Base-by-base conservation (phyloP, 2,888 invertebrate species). In the Uloborus plumipes region DNA sequence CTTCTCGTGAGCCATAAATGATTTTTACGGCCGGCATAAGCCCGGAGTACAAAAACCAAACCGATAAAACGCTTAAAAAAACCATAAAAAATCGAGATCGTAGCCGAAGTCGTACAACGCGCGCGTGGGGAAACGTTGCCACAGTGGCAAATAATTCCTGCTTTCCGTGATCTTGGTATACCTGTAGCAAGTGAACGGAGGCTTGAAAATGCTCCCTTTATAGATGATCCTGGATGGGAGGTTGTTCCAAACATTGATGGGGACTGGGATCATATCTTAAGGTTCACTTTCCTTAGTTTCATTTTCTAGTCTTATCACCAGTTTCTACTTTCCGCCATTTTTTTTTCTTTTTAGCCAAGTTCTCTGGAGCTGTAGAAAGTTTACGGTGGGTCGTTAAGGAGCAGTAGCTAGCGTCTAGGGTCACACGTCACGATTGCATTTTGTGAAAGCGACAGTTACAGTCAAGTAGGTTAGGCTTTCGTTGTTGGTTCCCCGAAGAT, bases 1-100 rank as follows among this genome's bases (percentile, higher is more conserved):
- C 69, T 74, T 65, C 58, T 55, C 70, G 58, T 55, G 74, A 69
- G 70, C 67, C 58, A 81, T 81, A 81, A 81, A 81, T 81, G 80
- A 81, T 81, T 81, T 81, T 81, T 81, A 81, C 80, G 53, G 74
- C 62, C 58, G 62, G 31, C 80, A 64, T 74, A 81, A 81, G 80
- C 64, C 74, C 47, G 65, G 70, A 81, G 65, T 75, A 81, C 80
- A 81, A 75, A 81, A 81, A 81, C 74, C 74, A 75, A 81, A 81
- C 74, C 80, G 74, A 81, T 81, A 81, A 81, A 75, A 58, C 74
- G 74, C 80, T 81, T 81, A 81, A 81, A 81, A 81, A 81, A 81
- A 50, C 69, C 73, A 81, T 81, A 81, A 81, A 81, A 78, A 74
- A 70, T 67, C 61, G 58, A 55, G 61, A 79, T 53, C 20, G 51